phyloP scores from a whole-genome alignment of 1,140 invertebrate species.

The Teleogryllus occipitalis region DNA sequence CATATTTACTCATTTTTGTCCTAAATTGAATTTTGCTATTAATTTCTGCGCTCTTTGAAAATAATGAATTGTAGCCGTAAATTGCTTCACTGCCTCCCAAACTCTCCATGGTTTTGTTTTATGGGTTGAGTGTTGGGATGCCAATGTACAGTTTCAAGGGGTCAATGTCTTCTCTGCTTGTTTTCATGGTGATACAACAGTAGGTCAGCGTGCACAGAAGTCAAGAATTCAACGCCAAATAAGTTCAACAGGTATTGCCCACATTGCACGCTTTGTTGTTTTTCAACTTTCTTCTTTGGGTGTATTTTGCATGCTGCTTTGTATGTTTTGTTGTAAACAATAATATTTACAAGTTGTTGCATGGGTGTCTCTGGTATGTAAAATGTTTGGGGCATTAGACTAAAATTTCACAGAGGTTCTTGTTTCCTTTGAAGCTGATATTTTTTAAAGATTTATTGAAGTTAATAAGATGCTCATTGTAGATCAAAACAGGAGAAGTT shows the following conservation, averaged over 20 bases:
- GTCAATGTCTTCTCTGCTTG: slow-evolving; percentile 24
- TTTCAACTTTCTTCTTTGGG: background rate
- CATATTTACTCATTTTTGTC: no score
- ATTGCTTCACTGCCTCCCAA: background rate
- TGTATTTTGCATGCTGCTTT: slow-evolving; percentile 7
- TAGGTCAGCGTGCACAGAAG: slow-evolving; percentile 21
- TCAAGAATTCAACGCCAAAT: slow-evolving; percentile 19
- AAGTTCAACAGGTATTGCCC: slow-evolving; percentile 25
- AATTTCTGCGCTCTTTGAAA: no score
- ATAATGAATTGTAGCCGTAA: no score
- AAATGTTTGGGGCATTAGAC: no score
- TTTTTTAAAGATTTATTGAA: no score
- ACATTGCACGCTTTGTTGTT: slow-evolving; percentile 13
- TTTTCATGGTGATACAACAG: slow-evolving; percentile 22
- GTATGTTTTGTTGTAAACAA: background rate
- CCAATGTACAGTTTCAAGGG: background rate
- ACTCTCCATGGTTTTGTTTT: background rate
- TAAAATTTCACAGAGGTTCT: no score
- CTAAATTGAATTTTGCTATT: no score
- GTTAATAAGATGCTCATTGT: no score
- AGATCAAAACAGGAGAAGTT: no score
- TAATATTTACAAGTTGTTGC: background rate
- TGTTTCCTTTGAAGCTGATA: no score
- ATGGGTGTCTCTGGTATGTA: no score
- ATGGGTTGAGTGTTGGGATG: background rate